Conservation (phyloP, 2,888 invertebrate genomes). For the Acanthosepion pharaonis region DNA sequence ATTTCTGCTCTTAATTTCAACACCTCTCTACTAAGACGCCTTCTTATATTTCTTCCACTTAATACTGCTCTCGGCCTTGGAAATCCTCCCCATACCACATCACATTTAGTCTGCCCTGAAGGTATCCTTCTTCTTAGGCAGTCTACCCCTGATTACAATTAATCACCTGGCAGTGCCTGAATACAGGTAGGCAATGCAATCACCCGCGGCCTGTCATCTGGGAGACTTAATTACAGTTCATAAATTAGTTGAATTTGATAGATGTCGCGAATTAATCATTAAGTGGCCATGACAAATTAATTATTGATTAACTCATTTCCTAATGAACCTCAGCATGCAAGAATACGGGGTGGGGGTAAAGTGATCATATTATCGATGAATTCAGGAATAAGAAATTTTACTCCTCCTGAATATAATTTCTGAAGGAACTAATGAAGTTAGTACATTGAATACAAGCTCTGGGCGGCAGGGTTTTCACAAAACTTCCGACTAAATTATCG, state of each 20-base stretch:
- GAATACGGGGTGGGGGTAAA: background rate
- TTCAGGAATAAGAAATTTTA: background rate
- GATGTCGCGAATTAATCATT: conserved; percentile 33
- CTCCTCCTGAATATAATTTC: background rate
- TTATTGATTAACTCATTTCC: background rate
- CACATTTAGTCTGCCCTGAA: background rate
- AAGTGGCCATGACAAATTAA: conserved; percentile 33
- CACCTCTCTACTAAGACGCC: background rate
- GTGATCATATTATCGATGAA: conserved; percentile 33
- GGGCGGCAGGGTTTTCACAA: background rate
- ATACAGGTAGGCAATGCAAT: background rate
- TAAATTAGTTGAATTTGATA: conserved; percentile 33
- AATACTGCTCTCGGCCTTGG: background rate
- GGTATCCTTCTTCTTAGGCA: background rate
- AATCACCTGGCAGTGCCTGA: conserved; percentile 7
- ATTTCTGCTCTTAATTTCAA: background rate
- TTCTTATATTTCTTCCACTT: background rate
- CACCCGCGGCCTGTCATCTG: background rate
- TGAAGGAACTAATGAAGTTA: background rate
- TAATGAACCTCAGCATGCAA: background rate
- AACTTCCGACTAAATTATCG: conserved; percentile 18
- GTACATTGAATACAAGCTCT: too few relatives aligned
- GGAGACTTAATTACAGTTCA: conserved; percentile 33
- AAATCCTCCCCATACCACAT: background rate
- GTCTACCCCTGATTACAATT: conserved; percentile 6